Conservation (phyloP, 2,797 vertebrate species). For the Leptoclinus maculatus region DNA sequence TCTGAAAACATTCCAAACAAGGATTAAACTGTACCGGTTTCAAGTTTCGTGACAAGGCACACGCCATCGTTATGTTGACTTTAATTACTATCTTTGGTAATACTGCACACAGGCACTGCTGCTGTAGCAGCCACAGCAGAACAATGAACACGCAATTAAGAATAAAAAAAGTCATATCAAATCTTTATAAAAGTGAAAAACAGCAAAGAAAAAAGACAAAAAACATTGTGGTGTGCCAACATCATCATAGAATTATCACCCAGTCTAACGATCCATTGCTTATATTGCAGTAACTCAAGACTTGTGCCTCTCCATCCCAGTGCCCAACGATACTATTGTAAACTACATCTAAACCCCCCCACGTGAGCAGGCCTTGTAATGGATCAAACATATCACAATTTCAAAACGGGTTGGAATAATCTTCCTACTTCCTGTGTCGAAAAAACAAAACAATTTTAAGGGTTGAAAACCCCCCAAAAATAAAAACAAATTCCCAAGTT, state of each 20-base stretch:
- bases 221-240: constrained; percentile 49
- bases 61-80: constrained; percentile 43
- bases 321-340: constrained; percentile 20
- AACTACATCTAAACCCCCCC: constrained; percentile 24
- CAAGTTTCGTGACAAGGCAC: constrained; percentile 72
- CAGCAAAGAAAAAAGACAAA: constrained; percentile 70
- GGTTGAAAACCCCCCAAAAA: constrained; percentile 10
- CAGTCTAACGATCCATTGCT: constrained; percentile 30
- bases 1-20: constrained; percentile 49
- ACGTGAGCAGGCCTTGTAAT: constrained; percentile 10
- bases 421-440: constrained; percentile 7
- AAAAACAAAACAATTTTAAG: constrained; percentile 20
- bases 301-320: constrained; percentile 1
- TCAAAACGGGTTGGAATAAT: constrained; percentile 22
- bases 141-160: constrained; percentile 54
- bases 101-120: constrained; percentile 61
- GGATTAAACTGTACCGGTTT: constrained; percentile 53
- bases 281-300: constrained; percentile 14
- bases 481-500: constrained; percentile 7
- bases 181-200: constrained; percentile 86
- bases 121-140: constrained; percentile 51
- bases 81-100: constrained; percentile 65
- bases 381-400: constrained; percentile 20
- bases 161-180: constrained; percentile 65
- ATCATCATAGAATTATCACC: constrained; percentile 56